These are phyloP conservation scores for Oscheius sp. DNA, from an alignment of 2,888 invertebrate genomes.

Conservation along the genomic window DNA sequence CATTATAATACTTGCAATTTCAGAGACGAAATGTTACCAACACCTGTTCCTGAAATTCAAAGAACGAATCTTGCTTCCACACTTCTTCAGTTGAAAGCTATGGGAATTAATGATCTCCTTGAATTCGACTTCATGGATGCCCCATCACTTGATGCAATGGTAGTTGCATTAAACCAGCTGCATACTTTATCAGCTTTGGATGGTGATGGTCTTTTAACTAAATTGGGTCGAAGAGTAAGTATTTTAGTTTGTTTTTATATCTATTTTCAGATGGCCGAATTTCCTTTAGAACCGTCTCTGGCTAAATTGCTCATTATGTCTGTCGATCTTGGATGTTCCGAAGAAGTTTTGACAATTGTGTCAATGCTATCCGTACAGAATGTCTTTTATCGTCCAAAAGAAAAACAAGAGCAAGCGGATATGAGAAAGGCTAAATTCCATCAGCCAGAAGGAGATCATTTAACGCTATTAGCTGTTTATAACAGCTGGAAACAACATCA, in stretches of 20 bases:
- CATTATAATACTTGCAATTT: slow-evolving; percentile 24
- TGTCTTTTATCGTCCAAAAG: slow-evolving; percentile 87
- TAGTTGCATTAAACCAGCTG: slow-evolving; percentile 94
- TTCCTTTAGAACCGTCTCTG: slow-evolving; percentile 95
- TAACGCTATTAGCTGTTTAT: slow-evolving; percentile 95
- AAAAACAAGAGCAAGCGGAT: slow-evolving; percentile 94
- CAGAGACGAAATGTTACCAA: slow-evolving; percentile 93
- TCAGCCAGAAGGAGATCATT: slow-evolving; percentile 96
- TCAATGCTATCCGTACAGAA: slow-evolving; percentile 99
- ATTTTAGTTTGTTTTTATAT: too few relatives aligned
- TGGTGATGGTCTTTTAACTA: slow-evolving; percentile 77
- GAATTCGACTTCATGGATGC: slow-evolving; percentile 99
- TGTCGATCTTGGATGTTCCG: slow-evolving; percentile 93
- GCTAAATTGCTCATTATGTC: slow-evolving; percentile 99
- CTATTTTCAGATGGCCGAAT: slow-evolving; percentile 91
- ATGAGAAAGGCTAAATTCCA: slow-evolving; percentile 99
- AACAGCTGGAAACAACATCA: slow-evolving; percentile 99
- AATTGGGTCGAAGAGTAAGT: slow-evolving; percentile 76
- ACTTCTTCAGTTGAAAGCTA: slow-evolving; percentile 92
- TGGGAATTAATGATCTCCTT: slow-evolving; percentile 98
- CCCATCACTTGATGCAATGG: slow-evolving; percentile 85
- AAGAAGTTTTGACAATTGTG: slow-evolving; percentile 96
- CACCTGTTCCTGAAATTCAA: slow-evolving; percentile 98
- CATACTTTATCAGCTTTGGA: slow-evolving; percentile 96
- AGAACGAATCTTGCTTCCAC: slow-evolving; percentile 96